Evolutionary conservation across 2,888 invertebrate genomes (phyloP).

Genomic region (Campaea margaritaria): DNA sequence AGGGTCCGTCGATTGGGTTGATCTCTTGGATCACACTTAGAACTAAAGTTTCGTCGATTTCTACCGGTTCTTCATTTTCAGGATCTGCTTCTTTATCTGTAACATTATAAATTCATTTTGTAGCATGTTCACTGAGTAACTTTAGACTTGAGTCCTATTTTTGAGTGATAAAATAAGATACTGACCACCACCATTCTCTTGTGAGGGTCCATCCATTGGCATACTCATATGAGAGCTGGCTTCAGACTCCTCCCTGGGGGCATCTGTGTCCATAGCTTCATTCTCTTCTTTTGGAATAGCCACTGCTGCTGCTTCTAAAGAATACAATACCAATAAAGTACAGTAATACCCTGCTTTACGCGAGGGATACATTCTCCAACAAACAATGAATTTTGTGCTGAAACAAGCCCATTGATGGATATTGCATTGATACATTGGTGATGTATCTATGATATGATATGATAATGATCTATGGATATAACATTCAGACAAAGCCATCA

Average conservation of each 20-base stretch:
- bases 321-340: background rate
- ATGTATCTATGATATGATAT: no score
- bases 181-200: constrained; percentile 66
- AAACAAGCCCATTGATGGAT: no score
- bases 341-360: no score
- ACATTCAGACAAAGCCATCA: no score
- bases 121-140: no score
- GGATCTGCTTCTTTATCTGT: constrained; percentile 79
- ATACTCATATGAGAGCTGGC: constrained; percentile 42
- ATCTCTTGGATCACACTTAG: constrained; percentile 75
- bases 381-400: no score
- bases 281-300: constrained; percentile 62
- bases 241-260: constrained; percentile 41
- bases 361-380: no score
- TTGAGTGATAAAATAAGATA: background rate
- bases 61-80: constrained; percentile 79
- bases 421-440: background rate
- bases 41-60: constrained; percentile 60
- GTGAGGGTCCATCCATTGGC: constrained; percentile 52
- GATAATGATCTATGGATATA: no score
- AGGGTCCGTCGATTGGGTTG: constrained; percentile 64
- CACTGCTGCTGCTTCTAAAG: constrained; percentile 42
- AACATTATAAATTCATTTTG: constrained; percentile 9
- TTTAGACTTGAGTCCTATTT: no score
- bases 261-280: constrained; percentile 49